Evolutionary conservation across 2,797 vertebrate genomes (phyloP).

Genomic region (Bucorvus abyssinicus): DNA sequence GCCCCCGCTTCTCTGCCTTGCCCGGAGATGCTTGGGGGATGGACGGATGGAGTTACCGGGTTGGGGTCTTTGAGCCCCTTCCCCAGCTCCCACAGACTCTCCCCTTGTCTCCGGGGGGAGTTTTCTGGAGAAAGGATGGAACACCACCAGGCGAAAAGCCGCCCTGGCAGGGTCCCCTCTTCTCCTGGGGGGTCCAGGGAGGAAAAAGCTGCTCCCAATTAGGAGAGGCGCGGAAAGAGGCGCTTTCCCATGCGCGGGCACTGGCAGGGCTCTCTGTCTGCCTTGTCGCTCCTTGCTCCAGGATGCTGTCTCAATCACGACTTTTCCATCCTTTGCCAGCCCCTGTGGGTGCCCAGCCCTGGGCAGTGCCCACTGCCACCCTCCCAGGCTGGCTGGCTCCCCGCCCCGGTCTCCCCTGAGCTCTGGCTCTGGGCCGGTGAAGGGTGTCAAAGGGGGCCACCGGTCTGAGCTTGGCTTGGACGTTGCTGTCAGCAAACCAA

Average conservation of each 20-base stretch:
- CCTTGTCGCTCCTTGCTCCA: not conserved
- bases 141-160: not conserved
- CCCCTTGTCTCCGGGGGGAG: not conserved
- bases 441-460: accelerated
- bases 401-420: not conserved
- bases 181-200: slow-evolving; percentile 43
- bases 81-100: not conserved
- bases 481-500: not conserved
- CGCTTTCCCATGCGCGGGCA: slow-evolving; percentile 32
- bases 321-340: not conserved
- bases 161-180: not conserved
- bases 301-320: not conserved
- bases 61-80: not conserved
- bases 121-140: not conserved
- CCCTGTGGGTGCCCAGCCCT: not conserved
- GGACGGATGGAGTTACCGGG: not conserved
- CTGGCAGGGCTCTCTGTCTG: not conserved
- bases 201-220: slow-evolving; percentile 51
- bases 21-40: not conserved
- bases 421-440: not conserved
- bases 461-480: not conserved
- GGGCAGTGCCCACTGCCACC: not conserved
- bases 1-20: not conserved
- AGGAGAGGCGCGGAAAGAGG: not conserved
- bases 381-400: not conserved